These are phyloP conservation scores for Seriola dumerili DNA, from an alignment of 2,113 vertebrate genomes.

Conservation along the genomic window DNA sequence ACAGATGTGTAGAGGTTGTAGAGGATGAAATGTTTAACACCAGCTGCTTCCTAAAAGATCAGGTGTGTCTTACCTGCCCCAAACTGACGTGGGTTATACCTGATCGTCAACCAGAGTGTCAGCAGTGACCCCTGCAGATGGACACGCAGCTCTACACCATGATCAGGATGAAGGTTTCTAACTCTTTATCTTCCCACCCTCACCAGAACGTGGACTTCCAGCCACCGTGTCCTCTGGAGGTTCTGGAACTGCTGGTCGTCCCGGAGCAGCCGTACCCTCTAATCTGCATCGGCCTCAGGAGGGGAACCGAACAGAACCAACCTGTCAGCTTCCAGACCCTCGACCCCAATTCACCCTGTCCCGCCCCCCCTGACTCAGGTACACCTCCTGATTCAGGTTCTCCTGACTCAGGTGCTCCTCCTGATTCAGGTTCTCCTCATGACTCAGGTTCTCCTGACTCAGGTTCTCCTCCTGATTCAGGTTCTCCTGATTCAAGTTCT, in stretches of 20 bases:
- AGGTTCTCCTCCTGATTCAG: not conserved
- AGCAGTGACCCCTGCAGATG: no score
- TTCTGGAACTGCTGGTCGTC: slow-evolving; percentile 92
- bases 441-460: no score
- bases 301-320: slow-evolving; percentile 90
- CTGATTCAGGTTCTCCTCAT: not conserved
- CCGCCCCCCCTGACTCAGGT: not conserved
- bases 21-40: no score
- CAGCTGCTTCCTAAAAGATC: no score
- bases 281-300: slow-evolving; percentile 90
- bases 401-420: slow-evolving; percentile 43
- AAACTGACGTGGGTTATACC: no score
- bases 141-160: no score
- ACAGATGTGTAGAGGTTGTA: no score
- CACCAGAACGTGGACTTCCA: slow-evolving; percentile 91
- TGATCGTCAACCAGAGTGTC: no score
- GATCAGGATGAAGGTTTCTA: no score
- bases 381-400: slow-evolving; percentile 59
- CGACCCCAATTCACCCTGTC: slow-evolving; percentile 88
- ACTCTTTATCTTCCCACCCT: no score
- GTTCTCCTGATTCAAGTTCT: no score
- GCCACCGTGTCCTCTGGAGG: slow-evolving; percentile 89
- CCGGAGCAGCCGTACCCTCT: slow-evolving; percentile 91
- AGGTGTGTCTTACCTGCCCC: no score
- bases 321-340: slow-evolving; percentile 92